phyloP scores from a whole-genome alignment of 2,797 vertebrate genomes.

The Malacoraja senta region DNA sequence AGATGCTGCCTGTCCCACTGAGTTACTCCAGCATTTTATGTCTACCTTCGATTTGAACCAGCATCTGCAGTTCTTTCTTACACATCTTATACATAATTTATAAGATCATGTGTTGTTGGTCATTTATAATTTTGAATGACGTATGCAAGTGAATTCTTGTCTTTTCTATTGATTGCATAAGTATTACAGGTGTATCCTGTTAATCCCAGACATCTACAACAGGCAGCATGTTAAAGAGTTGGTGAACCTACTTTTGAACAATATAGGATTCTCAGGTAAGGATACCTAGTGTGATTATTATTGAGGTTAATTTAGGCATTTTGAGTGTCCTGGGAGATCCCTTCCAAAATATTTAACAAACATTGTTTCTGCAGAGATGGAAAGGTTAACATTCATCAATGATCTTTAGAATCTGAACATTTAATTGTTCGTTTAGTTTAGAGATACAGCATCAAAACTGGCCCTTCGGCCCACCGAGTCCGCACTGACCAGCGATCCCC shows the following conservation, averaged over 20 bases:
- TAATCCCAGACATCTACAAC: slow-evolving; percentile 93
- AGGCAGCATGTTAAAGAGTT: slow-evolving; percentile 87
- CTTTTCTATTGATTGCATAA: slow-evolving; percentile 47
- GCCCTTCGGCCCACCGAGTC: no score
- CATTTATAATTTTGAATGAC: not conserved
- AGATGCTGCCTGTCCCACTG: no score
- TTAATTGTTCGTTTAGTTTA: no score
- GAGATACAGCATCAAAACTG: no score
- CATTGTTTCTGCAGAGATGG: not conserved
- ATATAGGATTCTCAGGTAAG: slow-evolving; percentile 94
- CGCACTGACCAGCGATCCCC: no score
- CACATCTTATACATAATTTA: no score
- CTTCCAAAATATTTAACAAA: not conserved
- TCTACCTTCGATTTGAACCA: no score
- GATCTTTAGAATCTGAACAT: not conserved
- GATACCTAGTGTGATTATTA: not conserved
- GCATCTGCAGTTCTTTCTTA: no score
- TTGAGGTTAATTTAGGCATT: not conserved
- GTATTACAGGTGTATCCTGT: slow-evolving; percentile 95
- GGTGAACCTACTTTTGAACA: slow-evolving; percentile 86
- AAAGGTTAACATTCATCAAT: not conserved
- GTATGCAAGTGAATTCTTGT: not conserved
- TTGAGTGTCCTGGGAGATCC: not conserved
- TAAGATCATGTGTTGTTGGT: not conserved
- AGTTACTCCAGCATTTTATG: no score